Evolutionary conservation across 2,113 vertebrate species (phyloP), one percentile per base, ranked within the genome.

Genomic region (Marmota monax): DNA sequence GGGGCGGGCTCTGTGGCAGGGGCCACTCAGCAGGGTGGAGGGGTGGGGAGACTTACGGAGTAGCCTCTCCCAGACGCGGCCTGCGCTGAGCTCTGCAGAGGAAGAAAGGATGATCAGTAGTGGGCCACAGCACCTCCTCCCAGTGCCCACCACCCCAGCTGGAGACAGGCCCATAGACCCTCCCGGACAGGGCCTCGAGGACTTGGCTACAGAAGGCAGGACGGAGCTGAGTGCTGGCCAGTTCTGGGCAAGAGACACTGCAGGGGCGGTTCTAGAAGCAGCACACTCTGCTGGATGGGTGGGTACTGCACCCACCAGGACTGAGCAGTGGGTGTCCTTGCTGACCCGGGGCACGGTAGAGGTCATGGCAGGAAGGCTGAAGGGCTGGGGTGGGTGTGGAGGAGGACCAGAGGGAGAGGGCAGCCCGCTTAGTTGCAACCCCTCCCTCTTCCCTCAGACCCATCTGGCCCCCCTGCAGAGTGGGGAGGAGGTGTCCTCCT

Each of bases 51-150:
- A 97, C 97, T 97, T 94, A 97, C 97, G 4, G 97, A 98, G 82
- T 98, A 98, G 89, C 98, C 98, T 97, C 96, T 97, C 92, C 98
- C 98, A 0, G 98, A 98, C 70, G 98, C 95, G 0, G 97, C 97
- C 85, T 97, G 98, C 12, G 98, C 96, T 0, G 98, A 98, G 93
- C 98, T 98, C 98, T 98, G 98, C 32, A 51, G 45, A 93, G 88
- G 91, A 96, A 88, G 29, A 48, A 51, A 78, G 76, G 90, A 86
- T 58, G 67, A 93, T 96, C 82, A 96, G 79, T 20, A 23, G 58
- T 9, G 8, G 25, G 53, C 16, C 29, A 12, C 56, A 42, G 63
- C 4, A 4, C 34, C 42, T 63, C 11, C 20, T 39, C 72, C 37
- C 34, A n/a, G 76, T 34, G 48, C 27, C 76, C 10, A 25, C 13